These are phyloP conservation scores for Oscheius sp. DNA, from an alignment of 2,888 invertebrate genomes.

Conservation along the genomic window DNA sequence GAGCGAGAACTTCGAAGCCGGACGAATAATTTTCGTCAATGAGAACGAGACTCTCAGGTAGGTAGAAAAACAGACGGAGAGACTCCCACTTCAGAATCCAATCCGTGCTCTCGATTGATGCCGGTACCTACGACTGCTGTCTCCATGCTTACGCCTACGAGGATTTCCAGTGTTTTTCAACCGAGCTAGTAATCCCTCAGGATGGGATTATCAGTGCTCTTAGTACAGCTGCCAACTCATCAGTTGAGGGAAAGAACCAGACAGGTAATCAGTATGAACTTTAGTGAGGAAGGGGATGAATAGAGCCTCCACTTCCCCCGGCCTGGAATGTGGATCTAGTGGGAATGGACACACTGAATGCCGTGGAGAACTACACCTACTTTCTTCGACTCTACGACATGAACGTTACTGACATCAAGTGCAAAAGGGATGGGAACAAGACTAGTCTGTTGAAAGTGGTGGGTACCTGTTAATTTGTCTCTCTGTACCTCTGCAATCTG, in stretches of 20 bases:
- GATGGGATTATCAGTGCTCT: neutral
- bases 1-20: slow-evolving; percentile 30
- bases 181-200: slow-evolving; percentile 8
- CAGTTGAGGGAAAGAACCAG: neutral
- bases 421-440: slow-evolving; percentile 17
- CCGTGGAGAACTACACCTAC: slow-evolving; percentile 10
- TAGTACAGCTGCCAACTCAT: neutral
- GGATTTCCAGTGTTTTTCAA: slow-evolving; percentile 30
- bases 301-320: slow-evolving; percentile 15
- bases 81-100: slow-evolving; percentile 15
- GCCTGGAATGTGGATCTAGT: slow-evolving; percentile 35
- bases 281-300: neutral
- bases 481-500: too few species aligned
- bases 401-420: slow-evolving; percentile 27
- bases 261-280: slow-evolving; percentile 11
- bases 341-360: slow-evolving; percentile 24
- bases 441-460: slow-evolving; percentile 13
- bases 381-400: slow-evolving; percentile 24
- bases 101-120: neutral
- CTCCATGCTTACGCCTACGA: slow-evolving; percentile 39
- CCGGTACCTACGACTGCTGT: slow-evolving; percentile 37
- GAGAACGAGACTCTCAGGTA: slow-evolving; percentile 27
- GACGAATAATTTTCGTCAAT: slow-evolving; percentile 30
- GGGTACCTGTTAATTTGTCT: too few species aligned
- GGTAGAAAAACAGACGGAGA: neutral